Conservation (phyloP, 2,113 vertebrate species). For the Chaetodon auriga region DNA sequence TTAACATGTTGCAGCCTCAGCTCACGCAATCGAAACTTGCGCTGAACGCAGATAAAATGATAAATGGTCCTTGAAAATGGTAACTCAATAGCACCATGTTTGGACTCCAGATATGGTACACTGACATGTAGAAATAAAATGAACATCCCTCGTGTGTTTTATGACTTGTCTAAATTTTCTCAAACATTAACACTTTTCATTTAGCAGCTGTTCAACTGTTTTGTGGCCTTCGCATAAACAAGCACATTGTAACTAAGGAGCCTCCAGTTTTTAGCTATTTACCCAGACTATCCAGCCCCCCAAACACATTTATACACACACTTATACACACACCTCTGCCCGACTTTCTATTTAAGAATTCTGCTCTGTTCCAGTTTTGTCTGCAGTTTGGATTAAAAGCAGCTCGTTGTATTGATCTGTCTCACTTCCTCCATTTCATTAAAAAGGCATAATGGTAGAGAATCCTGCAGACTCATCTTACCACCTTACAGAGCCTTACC, state of each 20-base stretch:
- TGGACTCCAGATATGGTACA: not conserved
- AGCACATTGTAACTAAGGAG: not conserved
- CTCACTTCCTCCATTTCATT: conserved; percentile 32
- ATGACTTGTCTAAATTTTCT: not conserved
- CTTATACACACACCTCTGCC: not conserved
- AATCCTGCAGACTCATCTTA: conserved; percentile 38
- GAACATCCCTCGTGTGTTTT: not conserved
- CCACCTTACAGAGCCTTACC: not conserved
- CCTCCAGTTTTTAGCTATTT: conserved; percentile 1
- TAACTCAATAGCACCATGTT: not conserved
- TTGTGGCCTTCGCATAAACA: not conserved
- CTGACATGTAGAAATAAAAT: not conserved
- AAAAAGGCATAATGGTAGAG: not conserved
- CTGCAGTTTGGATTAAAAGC: conserved; percentile 35
- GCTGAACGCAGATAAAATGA: too few species aligned
- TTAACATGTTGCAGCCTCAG: not conserved
- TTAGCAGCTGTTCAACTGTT: not conserved
- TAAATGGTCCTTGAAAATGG: not conserved
- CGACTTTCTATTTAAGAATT: conserved; percentile 17
- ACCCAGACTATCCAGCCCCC: not conserved
- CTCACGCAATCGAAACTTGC: not conserved
- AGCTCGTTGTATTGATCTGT: conserved; percentile 18
- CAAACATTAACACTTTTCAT: not conserved
- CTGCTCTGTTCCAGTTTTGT: conserved; percentile 8
- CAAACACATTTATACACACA: not conserved